Base-by-base conservation (phyloP, 2,797 vertebrate genomes). In the Hydrocynus forskahlii region DNA sequence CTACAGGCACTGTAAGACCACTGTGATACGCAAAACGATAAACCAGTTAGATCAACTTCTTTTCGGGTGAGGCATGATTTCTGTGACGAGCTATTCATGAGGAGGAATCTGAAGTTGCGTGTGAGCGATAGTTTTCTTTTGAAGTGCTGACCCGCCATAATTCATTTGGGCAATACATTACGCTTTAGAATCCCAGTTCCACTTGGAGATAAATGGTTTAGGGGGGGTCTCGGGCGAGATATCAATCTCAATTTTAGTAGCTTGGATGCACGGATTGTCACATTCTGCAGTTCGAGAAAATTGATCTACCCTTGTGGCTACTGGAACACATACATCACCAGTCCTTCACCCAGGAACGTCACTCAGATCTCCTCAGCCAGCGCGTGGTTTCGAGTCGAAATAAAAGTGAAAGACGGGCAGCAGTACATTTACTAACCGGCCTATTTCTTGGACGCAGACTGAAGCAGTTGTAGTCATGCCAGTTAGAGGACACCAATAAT, bases 201-300 rank as follows among this genome's bases (percentile, higher is more conserved):
- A 70, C 23, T 74, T 29, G 70, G 40, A 78, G 75, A 81, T 73
- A 74, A 78, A 75, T 81, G 55, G 62, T 29, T 29, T 29, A 3
- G 19, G 35, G 52, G 54, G 63, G 14, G 73, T 64, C 78, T 74
- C 75, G 6, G 25, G 63, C 59, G 64, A 12, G 54, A 81, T 68
- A 81, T 84, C 68, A 81, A 77, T 84, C 79, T 84, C 71, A 54
- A 84, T 84, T 78, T 74, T 29, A 50, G 45, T 48, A 40, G 75
- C 79, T 50, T 60, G 75, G 83, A 63, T 81, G 83, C 70, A 78
- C 75, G 64, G 63, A 78, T 76, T 73, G 70, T 81, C 63, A 78
- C 81, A 67, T 82, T 78, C 40, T 69, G 19, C 63, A 82, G 81
- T 82, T 52, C 50, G 10, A 62, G 69, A 68, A 76, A 78, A 78